Evolutionary conservation across 2,797 vertebrate species (phyloP).

Genomic region (Mus spretus): DNA sequence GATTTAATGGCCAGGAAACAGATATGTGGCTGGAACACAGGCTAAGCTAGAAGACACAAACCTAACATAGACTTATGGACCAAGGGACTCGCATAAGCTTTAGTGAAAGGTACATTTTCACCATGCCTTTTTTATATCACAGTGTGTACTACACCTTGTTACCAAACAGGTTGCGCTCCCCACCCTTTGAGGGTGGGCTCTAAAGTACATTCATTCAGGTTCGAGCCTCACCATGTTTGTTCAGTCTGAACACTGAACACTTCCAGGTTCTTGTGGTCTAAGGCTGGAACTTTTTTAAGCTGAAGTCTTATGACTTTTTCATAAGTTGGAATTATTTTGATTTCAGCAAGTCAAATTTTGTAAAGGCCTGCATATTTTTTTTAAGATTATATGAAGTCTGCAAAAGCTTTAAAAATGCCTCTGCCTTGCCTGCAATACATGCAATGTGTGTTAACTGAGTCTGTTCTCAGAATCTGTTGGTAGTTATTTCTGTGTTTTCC

Average conservation of each 20-base stretch:
- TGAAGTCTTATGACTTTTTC: constrained; percentile 92
- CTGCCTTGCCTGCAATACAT: constrained; percentile 99
- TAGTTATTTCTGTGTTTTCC: constrained; percentile 87
- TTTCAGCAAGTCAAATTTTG: constrained; percentile 94
- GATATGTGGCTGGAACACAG: constrained; percentile 92
- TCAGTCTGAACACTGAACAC: constrained; percentile 92
- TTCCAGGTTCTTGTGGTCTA: constrained; percentile 92
- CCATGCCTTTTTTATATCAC: constrained; percentile 98
- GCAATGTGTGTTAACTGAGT: constrained; percentile 93
- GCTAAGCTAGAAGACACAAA: constrained; percentile 93
- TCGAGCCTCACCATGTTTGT: constrained; percentile 92
- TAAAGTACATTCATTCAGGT: constrained; percentile 92
- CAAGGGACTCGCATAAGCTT: constrained; percentile 99
- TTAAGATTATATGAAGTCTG: constrained; percentile 99
- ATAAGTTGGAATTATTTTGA: constrained; percentile 90
- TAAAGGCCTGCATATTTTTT: constrained; percentile 96
- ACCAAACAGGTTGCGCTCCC: constrained; percentile 99
- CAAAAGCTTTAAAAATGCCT: constrained; percentile 99
- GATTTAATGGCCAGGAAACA: constrained; percentile 92
- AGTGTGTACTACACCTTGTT: constrained; percentile 99
- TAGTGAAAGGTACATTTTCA: constrained; percentile 99
- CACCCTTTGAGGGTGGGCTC: constrained; percentile 92
- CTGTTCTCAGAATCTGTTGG: constrained; percentile 88
- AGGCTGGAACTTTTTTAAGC: constrained; percentile 91
- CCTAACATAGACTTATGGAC: constrained; percentile 98